Base-by-base conservation (phyloP, 1,140 invertebrate species). In the Grapholita molesta region DNA sequence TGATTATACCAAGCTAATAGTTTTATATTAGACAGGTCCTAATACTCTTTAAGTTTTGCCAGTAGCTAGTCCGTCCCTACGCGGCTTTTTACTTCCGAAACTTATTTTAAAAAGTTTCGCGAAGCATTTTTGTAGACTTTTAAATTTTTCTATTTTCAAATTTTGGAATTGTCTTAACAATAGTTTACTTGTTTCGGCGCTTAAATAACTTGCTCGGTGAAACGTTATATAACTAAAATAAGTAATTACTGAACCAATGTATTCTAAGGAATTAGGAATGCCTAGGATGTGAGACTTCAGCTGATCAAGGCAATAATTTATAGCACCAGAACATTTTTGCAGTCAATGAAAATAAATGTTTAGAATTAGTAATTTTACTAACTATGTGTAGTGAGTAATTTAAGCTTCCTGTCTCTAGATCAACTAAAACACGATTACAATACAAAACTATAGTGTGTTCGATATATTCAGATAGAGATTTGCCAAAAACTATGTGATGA, bases 401-500 rank as follows among this genome's bases (percentile, higher is more conserved):
- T 61, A 61, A 61, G 24, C 55, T 61, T 61, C n/a, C 55, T 61
- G 28, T 61, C 55, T 61, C 12, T 25, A 61, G 24, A 8, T 61
- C 55, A 61, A 61, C 21, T 15, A 0, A n/a, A 61, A 48, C 42
- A 21, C 38, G 5, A 42, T 18, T 15, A 42, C 18, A 48, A 48
- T 21, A 48, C 18, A 18, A 48, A 48, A 48, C 42, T 21, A 8
- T 18, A 48, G 42, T 48, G 42, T 48, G 42, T 48, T 48, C 42
- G 18, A 48, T 21, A 48, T 48, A 48, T 21, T 48, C 42, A 48
- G 28, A 83, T 81, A 83, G 79, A 78, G 81, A 83, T 87, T 88
- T 86, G 85, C 86, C 86, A 88, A 88, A 89, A 83, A 86, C 74
- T 78, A 85, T 90, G 86, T 89, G 85, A 89, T 90, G 83, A 81